These are phyloP conservation scores for Lamellibrachia columna DNA, from an alignment of 2,888 invertebrate species.

Conservation along the genomic window DNA sequence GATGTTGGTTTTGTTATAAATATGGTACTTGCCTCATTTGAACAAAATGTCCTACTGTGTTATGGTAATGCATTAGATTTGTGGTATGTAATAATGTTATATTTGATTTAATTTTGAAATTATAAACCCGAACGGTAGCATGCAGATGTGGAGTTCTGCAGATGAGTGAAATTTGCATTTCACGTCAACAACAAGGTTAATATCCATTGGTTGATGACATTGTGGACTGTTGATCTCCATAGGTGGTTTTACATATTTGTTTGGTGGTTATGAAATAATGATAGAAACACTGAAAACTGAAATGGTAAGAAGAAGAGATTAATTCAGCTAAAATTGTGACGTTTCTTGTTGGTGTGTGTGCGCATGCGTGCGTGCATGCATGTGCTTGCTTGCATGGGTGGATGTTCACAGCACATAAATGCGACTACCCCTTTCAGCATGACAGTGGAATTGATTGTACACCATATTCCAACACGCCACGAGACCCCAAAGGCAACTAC, in stretches of 20 bases:
- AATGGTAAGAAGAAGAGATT: neutral
- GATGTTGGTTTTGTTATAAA: too few relatives aligned
- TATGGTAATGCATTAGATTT: too few relatives aligned
- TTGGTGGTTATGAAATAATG: neutral
- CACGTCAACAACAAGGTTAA: neutral
- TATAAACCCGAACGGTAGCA: too few relatives aligned
- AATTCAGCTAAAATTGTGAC: neutral
- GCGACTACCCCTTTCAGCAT: slow-evolving; percentile 74
- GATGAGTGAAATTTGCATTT: too few relatives aligned
- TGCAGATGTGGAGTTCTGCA: too few relatives aligned
- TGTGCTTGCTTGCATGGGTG: neutral
- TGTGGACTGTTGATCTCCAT: neutral
- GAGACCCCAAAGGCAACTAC: slow-evolving; percentile 95
- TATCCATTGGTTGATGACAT: neutral
- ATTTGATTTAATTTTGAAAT: too few relatives aligned
- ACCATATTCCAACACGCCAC: slow-evolving; percentile 50
- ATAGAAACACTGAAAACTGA: neutral
- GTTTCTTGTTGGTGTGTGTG: neutral
- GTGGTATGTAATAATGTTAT: too few relatives aligned
- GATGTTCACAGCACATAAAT: too few relatives aligned
- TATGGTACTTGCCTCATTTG: too few relatives aligned
- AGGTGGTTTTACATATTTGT: neutral
- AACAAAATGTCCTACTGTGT: too few relatives aligned
- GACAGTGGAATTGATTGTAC: slow-evolving; percentile 73
- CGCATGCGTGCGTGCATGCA: too few relatives aligned